Percentiles rank a stretch among this genome's conserved stretches.
phyloP scores from a whole-genome alignment of 2,113 vertebrate species.

The Ciconia boyciana region DNA sequence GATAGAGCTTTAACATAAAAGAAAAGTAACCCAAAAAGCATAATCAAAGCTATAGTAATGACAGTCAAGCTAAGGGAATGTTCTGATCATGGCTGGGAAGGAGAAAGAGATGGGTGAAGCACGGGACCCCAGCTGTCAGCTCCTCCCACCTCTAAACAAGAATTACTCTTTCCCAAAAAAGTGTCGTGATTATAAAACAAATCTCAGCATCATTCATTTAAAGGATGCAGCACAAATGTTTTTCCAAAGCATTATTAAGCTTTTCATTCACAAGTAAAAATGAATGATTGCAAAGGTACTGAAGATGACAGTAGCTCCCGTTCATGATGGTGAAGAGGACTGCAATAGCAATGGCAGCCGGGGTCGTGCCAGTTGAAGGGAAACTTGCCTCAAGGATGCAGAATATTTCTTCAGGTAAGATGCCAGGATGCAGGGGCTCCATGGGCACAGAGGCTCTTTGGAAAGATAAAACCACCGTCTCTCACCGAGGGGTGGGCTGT shows the following conservation, averaged over 20 bases:
- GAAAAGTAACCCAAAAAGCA: neutral
- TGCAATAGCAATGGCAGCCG: neutral
- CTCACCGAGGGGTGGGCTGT: neutral
- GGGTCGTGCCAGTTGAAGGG: neutral
- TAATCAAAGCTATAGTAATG: neutral
- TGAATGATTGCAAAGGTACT: neutral
- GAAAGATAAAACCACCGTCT: neutral
- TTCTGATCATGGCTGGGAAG: neutral
- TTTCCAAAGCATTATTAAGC: neutral
- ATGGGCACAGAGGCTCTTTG: fast-evolving
- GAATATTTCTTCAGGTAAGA: neutral
- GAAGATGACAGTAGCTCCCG: neutral
- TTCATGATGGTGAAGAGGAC: neutral
- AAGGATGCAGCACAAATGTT: neutral
- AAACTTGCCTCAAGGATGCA: neutral
- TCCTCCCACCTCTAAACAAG: neutral
- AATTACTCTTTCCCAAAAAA: neutral
- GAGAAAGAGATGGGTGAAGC: neutral
- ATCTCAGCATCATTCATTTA: neutral
- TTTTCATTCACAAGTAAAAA: neutral
- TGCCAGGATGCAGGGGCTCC: neutral
- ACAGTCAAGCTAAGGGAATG: neutral
- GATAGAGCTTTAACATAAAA: neutral
- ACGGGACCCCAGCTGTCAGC: neutral
- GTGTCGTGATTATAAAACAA: neutral